Evolutionary conservation across 2,797 vertebrate genomes (phyloP), one percentile per base, ranked within the genome.

Genomic region (Calcarius lapponicus): DNA sequence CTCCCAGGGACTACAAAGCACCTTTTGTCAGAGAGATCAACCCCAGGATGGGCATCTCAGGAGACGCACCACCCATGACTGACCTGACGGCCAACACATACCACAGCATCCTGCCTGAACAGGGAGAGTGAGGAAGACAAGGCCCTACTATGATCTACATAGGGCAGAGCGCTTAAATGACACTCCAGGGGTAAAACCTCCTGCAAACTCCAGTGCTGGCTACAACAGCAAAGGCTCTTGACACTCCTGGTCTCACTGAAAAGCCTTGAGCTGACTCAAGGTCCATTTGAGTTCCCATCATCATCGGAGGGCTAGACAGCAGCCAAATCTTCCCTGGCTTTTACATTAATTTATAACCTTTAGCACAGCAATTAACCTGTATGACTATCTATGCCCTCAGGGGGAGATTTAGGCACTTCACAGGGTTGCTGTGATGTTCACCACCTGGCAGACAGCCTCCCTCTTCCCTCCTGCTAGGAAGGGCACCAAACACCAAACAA

Each of bases 401-500:
- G 70, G 73, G 24, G 16, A 86, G 61, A 87, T 53, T 82, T 66
- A 81, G 9, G 48, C 40, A 42, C 17, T 69, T 88, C 32, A 43
- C 25, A 54, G 25, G 25, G 50, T 5, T 13, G 48, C 25, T 11
- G 4, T 50, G 67, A 80, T 11, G 40, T 45, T 64, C 5, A 3
- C 42, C 31, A 70, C 58, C 83, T 74, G 48, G 48, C 80, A 90
- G 40, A 56, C 4, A 56, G 60, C 10, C 57, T 51, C 50, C 32
- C 5, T 80, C 26, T 43, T 61, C 2, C 1, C 1, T 15, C 25
- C 31, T 0, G 0, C 16, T 36, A 47, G 54, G 54, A 78, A 78
- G 11, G 16, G 26, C 54, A 88, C 42, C 5, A 0, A 50, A 70
- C n/a, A 70, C 11, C 2, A 36, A 75, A 15, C 25, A 84, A 76